phyloP scores from a whole-genome alignment of 2,888 invertebrate genomes.

The Spodoptera littoralis region DNA sequence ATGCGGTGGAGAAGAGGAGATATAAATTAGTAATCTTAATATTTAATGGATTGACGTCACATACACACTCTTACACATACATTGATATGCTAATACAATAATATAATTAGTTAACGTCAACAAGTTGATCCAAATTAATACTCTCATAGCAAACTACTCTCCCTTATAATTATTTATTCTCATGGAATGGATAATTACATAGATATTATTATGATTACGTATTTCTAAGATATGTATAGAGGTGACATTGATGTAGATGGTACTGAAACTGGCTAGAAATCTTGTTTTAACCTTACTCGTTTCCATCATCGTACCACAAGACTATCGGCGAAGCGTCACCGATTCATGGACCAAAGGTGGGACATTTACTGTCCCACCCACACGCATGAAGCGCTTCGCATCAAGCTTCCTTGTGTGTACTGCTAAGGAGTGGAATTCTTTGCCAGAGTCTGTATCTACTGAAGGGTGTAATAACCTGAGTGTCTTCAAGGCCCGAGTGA shows the following conservation, averaged over 20 bases:
- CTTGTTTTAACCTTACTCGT: too few relatives aligned
- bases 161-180: constrained; percentile 55
- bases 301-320: too few relatives aligned
- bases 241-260: constrained; percentile 14
- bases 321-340: too few relatives aligned
- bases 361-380: too few relatives aligned
- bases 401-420: too few relatives aligned
- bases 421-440: too few relatives aligned
- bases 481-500: too few relatives aligned
- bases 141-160: constrained; percentile 29
- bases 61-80: background rate
- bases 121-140: constrained; percentile 41
- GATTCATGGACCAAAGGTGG: too few relatives aligned
- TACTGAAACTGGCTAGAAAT: constrained; percentile 25
- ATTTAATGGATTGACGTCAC: constrained; percentile 26
- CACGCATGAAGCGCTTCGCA: too few relatives aligned
- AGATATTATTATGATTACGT: constrained; percentile 42
- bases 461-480: too few relatives aligned
- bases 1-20: background rate
- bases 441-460: too few relatives aligned
- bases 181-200: constrained; percentile 52
- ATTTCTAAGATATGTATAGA: constrained; percentile 39
- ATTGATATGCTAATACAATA: constrained; percentile 4
- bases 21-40: background rate
- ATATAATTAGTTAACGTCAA: constrained; percentile 40